Percentiles rank a stretch among this genome's conserved stretches.
Evolutionary conservation across 2,888 invertebrate genomes (phyloP).

Genomic region (Lamellibrachia columna): DNA sequence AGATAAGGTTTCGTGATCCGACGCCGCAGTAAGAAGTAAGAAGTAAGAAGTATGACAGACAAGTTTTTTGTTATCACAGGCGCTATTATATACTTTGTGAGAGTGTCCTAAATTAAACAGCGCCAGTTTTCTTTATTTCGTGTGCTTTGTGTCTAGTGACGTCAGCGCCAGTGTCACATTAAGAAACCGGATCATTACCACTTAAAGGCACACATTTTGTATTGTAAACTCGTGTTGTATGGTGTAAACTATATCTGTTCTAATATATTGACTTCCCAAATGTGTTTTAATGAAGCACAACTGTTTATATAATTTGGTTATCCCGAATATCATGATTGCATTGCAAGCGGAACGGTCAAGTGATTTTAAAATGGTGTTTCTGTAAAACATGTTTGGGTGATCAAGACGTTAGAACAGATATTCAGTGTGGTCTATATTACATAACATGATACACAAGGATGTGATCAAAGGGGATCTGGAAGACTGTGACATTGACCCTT

Average conservation of each 20-base stretch:
- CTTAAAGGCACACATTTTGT: background rate
- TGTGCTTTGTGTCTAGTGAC: constrained; percentile 3
- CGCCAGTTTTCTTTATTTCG: background rate
- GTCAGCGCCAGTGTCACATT: background rate
- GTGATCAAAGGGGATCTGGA: no score
- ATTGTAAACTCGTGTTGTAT: background rate
- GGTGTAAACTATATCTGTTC: background rate
- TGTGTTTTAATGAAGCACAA: no score
- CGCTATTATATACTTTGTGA: background rate
- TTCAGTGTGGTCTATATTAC: no score
- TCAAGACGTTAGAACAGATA: no score
- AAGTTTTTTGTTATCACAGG: background rate
- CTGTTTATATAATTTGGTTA: no score
- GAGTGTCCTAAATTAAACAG: background rate
- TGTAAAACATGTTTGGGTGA: no score
- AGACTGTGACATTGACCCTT: no score
- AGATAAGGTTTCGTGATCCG: background rate
- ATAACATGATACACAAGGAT: no score
- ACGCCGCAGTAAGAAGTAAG: background rate
- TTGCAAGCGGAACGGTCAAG: no score
- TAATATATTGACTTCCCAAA: background rate
- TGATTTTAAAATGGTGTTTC: no score
- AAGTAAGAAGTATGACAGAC: background rate
- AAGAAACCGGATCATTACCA: background rate
- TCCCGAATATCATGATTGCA: no score